Percentiles rank a stretch among this genome's conserved stretches.
Evolutionary conservation across 2,113 vertebrate genomes (phyloP).

Genomic region (Podarcis muralis): DNA sequence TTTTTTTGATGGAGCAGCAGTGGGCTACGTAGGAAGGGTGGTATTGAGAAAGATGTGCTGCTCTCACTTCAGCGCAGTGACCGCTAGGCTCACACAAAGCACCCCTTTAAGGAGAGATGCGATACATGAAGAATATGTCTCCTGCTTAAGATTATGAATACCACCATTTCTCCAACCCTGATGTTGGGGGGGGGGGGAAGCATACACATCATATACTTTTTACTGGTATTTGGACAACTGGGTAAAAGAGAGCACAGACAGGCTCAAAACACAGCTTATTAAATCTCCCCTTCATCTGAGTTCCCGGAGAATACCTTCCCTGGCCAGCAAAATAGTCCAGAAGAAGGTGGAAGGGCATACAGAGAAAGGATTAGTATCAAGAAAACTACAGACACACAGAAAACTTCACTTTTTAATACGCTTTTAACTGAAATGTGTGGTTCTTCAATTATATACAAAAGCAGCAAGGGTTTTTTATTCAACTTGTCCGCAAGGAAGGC

Average conservation of each 20-base stretch:
- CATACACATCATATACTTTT: not conserved
- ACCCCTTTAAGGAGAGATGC: not conserved
- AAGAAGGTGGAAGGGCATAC: not conserved
- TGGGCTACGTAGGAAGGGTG: not conserved
- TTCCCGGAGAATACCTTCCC: not conserved
- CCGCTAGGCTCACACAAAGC: rapidly evolving
- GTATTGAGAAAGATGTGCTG: not conserved
- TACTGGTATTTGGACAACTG: not conserved
- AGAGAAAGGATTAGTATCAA: not conserved
- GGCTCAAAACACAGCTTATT: not conserved
- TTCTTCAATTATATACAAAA: not conserved
- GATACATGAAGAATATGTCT: not conserved
- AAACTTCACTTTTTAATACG: not conserved
- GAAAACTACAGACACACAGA: not conserved
- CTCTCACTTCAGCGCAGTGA: not conserved
- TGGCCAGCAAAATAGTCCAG: not conserved
- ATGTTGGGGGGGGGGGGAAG: not conserved
- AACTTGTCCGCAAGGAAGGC: not conserved
- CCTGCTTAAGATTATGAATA: not conserved
- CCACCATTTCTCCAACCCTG: not conserved
- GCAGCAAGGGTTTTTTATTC: not conserved
- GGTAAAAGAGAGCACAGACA: not conserved
- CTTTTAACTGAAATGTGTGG: not conserved
- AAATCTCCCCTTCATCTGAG: not conserved
- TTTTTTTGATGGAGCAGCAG: not conserved